phyloP scores from a whole-genome alignment of 2,113 vertebrate species.

The Kryptolebias marmoratus region DNA sequence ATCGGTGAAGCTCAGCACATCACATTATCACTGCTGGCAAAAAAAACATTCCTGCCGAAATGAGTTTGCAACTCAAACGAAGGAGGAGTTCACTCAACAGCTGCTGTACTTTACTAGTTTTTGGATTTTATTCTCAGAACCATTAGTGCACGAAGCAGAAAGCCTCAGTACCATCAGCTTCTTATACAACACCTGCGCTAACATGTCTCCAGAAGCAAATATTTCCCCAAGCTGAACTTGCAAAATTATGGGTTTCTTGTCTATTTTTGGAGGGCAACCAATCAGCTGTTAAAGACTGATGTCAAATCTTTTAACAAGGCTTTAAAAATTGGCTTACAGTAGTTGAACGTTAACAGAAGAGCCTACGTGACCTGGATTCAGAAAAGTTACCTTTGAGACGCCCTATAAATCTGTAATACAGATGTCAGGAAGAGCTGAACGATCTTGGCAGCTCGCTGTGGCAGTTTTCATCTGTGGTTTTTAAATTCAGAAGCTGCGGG shows the following conservation, averaged over 20 bases:
- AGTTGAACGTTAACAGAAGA: neutral
- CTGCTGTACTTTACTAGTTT: neutral
- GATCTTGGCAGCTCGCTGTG: neutral
- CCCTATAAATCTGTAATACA: neutral
- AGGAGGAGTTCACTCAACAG: neutral
- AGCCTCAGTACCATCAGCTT: constrained; percentile 28
- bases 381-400: neutral
- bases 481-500: constrained; percentile 9
- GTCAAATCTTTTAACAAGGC: constrained; percentile 41
- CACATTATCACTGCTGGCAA: neutral
- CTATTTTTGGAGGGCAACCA: constrained; percentile 33
- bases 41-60: neutral
- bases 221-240: constrained; percentile 42
- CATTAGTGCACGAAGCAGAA: constrained; percentile 20
- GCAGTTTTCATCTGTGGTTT: constrained; percentile 9
- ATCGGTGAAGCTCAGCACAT: constrained; percentile 3
- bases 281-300: constrained; percentile 32
- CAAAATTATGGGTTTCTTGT: constrained; percentile 37
- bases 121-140: constrained; percentile 4
- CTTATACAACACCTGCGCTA: constrained; percentile 30
- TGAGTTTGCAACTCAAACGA: constrained; percentile 1
- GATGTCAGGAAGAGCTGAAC: constrained; percentile 26
- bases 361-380: constrained; percentile 7
- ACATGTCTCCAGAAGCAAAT: constrained; percentile 28
- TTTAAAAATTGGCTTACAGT: constrained; percentile 35